Base-by-base conservation (phyloP, 2,113 vertebrate genomes). In the Melanerpes aurifrons region DNA sequence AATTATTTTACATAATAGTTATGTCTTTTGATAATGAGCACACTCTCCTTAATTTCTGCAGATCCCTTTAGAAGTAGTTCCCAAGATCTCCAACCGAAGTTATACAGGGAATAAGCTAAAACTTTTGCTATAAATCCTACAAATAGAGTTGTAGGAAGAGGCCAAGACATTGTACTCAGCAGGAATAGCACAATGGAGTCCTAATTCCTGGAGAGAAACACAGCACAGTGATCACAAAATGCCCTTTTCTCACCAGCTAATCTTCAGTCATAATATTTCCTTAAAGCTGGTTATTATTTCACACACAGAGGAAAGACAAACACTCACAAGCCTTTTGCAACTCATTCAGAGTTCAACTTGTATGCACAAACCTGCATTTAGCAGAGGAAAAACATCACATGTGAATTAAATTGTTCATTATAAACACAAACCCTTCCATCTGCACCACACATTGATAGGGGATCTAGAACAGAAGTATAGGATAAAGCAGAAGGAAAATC, bases 371-470 rank as follows among this genome's bases (percentile, higher is more conserved):
- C 15, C 9, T 54, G 11, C 48, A 64, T 70, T 76, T 73, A 24
- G n/a, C 43, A 70, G 11, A 56, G 35, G 35, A 73, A 73, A 6
- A 84, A 45, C 0, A 1, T 62, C 32, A 61, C 0, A 0, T 37
- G 15, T 35, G 63, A 76, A 76, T 47, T 80, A 74, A 50, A 82
- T 64, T 82, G 57, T 21, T 66, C 0, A 0, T 81, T 70, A 29
- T 28, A 58, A 89, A 22, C 31, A 61, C 1, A 2, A 90, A 79
- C 43, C 8, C 43, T 54, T 64, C 25, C 26, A 40, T 19, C 66
- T 72, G 26, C 29, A n/a, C 26, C 5, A 2, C 26, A 73, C 25
- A 37, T 12, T 54, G 67, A 73, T 12, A 91, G 54, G 66, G 28
- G 31, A 40, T 40, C 10, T 12, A 81, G n/a, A 37, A 37, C 32